A percentile compares a stretch with the other conserved stretches of the same genome.
These are phyloP conservation scores for Campoletis raptor DNA, from an alignment of 2,888 invertebrate genomes.

Conservation along the genomic window DNA sequence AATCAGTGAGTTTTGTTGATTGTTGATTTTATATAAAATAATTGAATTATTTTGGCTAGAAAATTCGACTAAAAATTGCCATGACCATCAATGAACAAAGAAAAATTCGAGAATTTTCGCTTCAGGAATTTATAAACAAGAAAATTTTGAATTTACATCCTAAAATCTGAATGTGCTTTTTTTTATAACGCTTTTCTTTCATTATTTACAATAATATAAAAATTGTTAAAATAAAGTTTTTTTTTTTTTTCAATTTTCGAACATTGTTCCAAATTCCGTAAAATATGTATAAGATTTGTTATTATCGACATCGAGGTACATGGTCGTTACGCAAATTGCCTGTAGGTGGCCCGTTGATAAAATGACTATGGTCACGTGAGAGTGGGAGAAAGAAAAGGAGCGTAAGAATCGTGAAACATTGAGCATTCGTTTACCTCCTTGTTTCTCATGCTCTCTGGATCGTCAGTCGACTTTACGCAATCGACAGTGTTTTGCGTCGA, in stretches of 20 bases:
- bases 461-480: slow-evolving; percentile 82
- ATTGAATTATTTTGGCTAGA: too few relatives aligned
- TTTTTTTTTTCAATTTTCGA: not conserved
- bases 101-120: not conserved
- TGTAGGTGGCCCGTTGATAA: slow-evolving; percentile 10
- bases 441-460: slow-evolving; percentile 75
- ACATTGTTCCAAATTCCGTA: not conserved
- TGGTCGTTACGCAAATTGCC: slow-evolving; percentile 18
- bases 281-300: not conserved
- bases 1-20: slow-evolving; percentile 89
- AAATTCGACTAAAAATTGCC: too few relatives aligned
- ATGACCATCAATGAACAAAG: not conserved
- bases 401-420: slow-evolving; percentile 19
- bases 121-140: not conserved
- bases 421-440: slow-evolving; percentile 47
- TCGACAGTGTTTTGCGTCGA: slow-evolving; percentile 82
- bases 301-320: slow-evolving; percentile 1
- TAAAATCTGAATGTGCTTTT: not conserved
- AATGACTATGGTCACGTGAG: not conserved
- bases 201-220: not conserved
- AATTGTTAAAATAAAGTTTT: not conserved
- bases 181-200: not conserved
- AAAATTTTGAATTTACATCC: not conserved
- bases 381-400: slow-evolving; percentile 6
- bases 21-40: not conserved